Conservation (phyloP, 2,113 vertebrate species). For the Haliaeetus leucogaster region DNA sequence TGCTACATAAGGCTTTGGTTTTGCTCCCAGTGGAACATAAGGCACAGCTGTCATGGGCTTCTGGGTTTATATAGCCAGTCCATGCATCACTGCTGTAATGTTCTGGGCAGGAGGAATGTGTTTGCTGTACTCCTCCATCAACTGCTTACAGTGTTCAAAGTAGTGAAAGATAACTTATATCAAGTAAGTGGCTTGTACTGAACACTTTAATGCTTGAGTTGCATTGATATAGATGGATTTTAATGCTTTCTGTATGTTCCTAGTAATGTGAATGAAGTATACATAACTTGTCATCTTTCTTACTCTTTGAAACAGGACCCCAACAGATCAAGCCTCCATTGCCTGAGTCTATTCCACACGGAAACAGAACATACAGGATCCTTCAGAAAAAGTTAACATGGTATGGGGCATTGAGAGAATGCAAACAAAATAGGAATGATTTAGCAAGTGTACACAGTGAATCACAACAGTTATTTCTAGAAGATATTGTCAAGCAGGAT, state of each 20-base stretch:
- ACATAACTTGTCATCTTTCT: neutral
- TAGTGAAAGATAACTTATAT: neutral
- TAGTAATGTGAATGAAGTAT: neutral
- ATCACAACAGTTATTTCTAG: conserved; percentile 73
- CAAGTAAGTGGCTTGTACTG: neutral
- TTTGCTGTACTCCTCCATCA: neutral
- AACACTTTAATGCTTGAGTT: neutral
- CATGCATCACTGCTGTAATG: neutral
- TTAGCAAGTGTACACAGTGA: conserved; percentile 85
- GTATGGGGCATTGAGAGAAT: conserved; percentile 84
- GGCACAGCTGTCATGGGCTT: neutral
- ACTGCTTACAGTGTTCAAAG: neutral
- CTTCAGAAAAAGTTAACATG: conserved; percentile 81
- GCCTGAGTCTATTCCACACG: conserved; percentile 62
- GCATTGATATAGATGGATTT: neutral
- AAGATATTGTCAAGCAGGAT: conserved; percentile 79
- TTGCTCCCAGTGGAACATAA: neutral
- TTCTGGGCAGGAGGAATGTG: neutral
- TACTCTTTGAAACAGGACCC: neutral
- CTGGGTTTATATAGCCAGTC: neutral
- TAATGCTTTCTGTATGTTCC: neutral
- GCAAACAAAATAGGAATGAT: conserved; percentile 74
- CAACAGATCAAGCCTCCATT: conserved; percentile 70
- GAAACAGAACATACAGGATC: conserved; percentile 77
- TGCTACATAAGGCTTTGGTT: neutral